Conservation (phyloP, 2,113 vertebrate genomes). For the Caretta caretta region DNA sequence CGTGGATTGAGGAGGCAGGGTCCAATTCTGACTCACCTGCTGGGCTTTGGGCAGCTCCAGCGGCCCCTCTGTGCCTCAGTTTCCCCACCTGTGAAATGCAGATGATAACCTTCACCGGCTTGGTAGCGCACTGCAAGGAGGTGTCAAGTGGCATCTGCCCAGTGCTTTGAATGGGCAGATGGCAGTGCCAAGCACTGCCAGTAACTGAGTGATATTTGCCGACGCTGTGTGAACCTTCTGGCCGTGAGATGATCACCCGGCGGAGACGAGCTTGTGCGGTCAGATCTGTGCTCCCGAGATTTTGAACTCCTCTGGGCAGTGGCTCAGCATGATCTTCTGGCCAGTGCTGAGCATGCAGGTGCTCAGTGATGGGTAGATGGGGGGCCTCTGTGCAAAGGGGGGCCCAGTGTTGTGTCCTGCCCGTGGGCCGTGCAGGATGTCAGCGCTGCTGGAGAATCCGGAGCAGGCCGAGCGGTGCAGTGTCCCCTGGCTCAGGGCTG, state of each 20-base stretch:
- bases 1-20: too few species aligned
- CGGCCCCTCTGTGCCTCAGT: not conserved
- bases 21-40: not conserved
- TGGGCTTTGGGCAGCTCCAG: not conserved
- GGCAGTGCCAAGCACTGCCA: not conserved
- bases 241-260: too few species aligned
- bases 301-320: too few species aligned
- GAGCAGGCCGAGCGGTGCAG: too few species aligned
- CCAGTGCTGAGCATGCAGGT: too few species aligned
- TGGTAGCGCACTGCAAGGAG: not conserved
- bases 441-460: not conserved
- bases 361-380: too few species aligned
- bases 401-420: too few species aligned
- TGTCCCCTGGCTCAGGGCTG: not conserved
- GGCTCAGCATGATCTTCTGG: too few species aligned
- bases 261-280: not conserved
- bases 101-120: not conserved
- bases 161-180: not conserved
- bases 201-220: not conserved
- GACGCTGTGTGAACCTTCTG: too few species aligned
- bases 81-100: not conserved
- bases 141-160: not conserved
- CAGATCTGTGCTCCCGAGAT: too few species aligned
- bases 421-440: too few species aligned
- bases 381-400: too few species aligned